Base-by-base conservation (phyloP, 2,797 vertebrate genomes). In the Clamator glandarius region DNA sequence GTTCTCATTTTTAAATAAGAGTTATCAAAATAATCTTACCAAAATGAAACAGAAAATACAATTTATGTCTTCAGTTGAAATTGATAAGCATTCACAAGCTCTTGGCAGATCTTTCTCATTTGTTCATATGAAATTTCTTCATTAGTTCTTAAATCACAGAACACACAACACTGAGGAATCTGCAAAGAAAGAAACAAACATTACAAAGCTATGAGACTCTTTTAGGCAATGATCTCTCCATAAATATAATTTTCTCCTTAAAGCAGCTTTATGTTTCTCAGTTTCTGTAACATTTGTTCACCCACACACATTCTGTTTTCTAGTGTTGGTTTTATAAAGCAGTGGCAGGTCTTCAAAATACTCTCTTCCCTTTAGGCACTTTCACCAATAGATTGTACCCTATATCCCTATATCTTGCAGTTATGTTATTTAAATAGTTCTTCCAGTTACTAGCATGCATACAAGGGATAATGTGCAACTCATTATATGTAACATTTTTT, bases 41-140 rank as follows among this genome's bases (percentile, higher is more conserved):
- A 62, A 84, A 78, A 52, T 39, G 6, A 81, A 92, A 80, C 17
- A 61, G 33, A 81, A 87, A 84, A 79, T n/a, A 31, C 50, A 58
- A 35, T 78, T 80, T 84, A 64, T 5, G 23, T 4, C 31, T 88
- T 80, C 5, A 8, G 6, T 84, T 36, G 62, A 70, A 88, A 78
- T 36, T 1, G 2, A 42, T 33, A 50, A 5, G 11, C 5, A 36
- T 9, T 74, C 7, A n/a, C 1, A 1, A 86, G 12, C 20, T 81
- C 46, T 81, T 89, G 55, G 25, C 33, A 94, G 59, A 48, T 81
- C 87, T 81, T 89, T 68, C 36, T 84, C 14, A 39, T 69, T 82
- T 79, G 6, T 6, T 68, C 28, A 33, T 19, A 24, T 62, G 44
- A 5, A 66, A 35, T 55, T 93, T 88, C 58, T 79, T 78, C 59